Base-by-base conservation (phyloP, 1,140 invertebrate species). In the Ceratina calcarata region DNA sequence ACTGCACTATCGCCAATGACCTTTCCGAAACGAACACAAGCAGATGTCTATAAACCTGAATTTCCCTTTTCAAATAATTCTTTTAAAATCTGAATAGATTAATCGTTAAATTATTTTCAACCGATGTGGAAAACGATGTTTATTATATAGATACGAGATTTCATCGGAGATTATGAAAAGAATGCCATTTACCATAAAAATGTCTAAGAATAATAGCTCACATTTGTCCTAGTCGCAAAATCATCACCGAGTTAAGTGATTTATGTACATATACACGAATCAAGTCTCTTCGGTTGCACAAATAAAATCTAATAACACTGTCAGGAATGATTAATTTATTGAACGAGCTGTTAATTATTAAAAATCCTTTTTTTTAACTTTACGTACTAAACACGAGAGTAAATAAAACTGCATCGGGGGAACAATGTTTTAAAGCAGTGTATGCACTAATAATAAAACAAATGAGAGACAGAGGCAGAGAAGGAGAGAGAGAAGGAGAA, bases 271-370 rank as follows among this genome's bases (percentile, higher is more conserved):
- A 7, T 15, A 57, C 16, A 7, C 16, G 55, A 13, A n/a, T 32
- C 22, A 20, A 55, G 24, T 15, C 20, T 49, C 32, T 18, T 67
- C 22, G n/a, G 37, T 20, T 18, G 45, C 3, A 16, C n/a, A 20
- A 67, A 70, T 57, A 16, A 70, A 70, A 57, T 70, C 51, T 70
- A 57, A 20, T 20, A 57, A 55, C 32, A 70, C 13, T 13, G 51
- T n/a, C 16, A 57, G 55, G 13, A 10, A 8, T 55, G 15, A 53
- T 4, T 70, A 57, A 70, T 70, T 70, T 20, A 32, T 32, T 16
- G 13, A 20, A 57, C 66, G 24, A 55, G 8, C 67, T 2, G 16
- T 1, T 57, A 12, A 61, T 60, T 24, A 45, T 71, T 71, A 71
- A 60, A 71, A 61, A 27, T 55, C 8, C 24, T 27, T 37, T 37